A percentile compares a stretch with the other conserved stretches of the same genome.
Conservation (phyloP, 2,113 vertebrate species). For the Grus americana region DNA sequence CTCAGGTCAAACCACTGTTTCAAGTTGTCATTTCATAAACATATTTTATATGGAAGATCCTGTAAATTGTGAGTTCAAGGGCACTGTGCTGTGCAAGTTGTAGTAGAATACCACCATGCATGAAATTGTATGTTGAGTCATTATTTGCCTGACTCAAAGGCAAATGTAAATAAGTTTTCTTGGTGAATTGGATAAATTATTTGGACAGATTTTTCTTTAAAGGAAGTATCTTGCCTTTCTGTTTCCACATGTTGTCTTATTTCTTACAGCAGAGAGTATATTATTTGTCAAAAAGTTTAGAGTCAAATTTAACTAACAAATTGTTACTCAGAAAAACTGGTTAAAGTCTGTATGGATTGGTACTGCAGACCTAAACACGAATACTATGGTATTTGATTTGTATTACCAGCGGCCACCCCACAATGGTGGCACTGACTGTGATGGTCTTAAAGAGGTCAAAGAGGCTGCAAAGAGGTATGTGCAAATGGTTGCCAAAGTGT, state of each 20-base stretch:
- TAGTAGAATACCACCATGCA: not conserved
- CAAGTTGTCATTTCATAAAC: not conserved
- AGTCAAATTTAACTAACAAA: not conserved
- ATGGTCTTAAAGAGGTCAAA: not conserved
- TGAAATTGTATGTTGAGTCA: not conserved
- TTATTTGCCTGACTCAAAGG: not conserved
- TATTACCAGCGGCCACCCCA: not conserved
- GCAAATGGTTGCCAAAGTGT: not conserved
- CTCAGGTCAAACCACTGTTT: not conserved
- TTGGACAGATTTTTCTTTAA: not conserved
- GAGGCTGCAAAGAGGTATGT: not conserved
- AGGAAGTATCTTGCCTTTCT: not conserved
- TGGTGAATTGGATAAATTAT: not conserved
- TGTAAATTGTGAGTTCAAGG: not conserved
- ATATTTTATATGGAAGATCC: not conserved
- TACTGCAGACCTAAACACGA: not conserved
- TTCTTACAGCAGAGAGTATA: not conserved
- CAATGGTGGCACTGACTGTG: not conserved
- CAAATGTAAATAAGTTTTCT: not conserved
- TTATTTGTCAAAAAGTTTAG: not conserved
- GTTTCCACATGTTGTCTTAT: not conserved
- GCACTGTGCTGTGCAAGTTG: not conserved
- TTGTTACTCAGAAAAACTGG: not conserved
- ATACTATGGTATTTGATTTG: not conserved
- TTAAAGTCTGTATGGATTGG: not conserved